A percentile compares a stretch with the other conserved stretches of the same genome.
These are phyloP conservation scores for Homarus americanus DNA, from an alignment of 1,140 invertebrate species.

Conservation along the genomic window DNA sequence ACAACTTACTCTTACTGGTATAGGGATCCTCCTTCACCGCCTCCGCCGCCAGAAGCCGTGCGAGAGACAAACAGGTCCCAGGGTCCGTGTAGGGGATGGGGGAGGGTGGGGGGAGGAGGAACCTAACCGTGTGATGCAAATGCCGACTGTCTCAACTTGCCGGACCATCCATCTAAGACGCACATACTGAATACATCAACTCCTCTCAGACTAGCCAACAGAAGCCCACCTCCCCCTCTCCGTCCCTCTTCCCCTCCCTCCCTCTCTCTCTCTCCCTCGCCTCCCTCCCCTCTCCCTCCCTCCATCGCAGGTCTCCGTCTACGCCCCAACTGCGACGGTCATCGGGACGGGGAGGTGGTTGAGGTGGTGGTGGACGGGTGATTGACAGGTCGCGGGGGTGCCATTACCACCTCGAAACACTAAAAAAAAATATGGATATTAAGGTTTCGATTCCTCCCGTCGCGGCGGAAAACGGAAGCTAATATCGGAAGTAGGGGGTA, in stretches of 20 bases:
- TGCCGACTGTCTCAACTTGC: conserved; percentile 25
- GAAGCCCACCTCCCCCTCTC: background rate
- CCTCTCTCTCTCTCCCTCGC: background rate
- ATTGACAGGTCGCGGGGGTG: too few species aligned
- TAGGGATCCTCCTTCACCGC: background rate
- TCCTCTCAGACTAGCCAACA: background rate
- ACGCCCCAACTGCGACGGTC: too few species aligned
- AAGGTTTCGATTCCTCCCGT: too few species aligned
- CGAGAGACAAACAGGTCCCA: background rate
- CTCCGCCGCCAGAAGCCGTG: background rate
- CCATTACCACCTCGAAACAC: too few species aligned
- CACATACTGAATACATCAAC: conserved; percentile 16
- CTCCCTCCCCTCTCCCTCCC: too few species aligned
- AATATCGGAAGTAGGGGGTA: background rate
- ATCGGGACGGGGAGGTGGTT: too few species aligned
- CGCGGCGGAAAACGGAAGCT: too few species aligned
- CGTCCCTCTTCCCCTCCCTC: background rate
- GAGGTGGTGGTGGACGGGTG: too few species aligned
- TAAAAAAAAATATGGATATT: too few species aligned
- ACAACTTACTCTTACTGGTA: too few species aligned
- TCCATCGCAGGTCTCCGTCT: background rate
- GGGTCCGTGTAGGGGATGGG: too few species aligned
- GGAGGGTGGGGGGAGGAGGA: too few species aligned
- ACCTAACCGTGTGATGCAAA: conserved; percentile 26
- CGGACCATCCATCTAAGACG: background rate